These are phyloP conservation scores for Pseudomugil tenellus DNA, from an alignment of 2,797 vertebrate genomes.

Conservation along the genomic window DNA sequence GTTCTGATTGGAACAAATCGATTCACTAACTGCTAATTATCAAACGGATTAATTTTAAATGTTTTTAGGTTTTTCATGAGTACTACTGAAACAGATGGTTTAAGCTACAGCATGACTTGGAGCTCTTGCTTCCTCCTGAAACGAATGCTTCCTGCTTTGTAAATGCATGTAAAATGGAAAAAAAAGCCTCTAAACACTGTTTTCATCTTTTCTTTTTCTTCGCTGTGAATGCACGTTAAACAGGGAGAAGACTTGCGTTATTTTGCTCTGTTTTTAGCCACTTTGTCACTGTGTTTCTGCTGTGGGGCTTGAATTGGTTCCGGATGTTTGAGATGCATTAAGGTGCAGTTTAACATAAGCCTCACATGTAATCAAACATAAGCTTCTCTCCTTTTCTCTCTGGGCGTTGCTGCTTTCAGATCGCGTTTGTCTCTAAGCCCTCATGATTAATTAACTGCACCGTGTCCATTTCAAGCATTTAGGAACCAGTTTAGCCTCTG, in stretches of 20 bases:
- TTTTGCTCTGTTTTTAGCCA: slow-evolving; percentile 63
- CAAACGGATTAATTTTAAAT: too few relatives aligned
- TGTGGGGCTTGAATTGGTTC: slow-evolving; percentile 52
- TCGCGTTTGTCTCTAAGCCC: background rate
- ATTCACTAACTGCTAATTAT: background rate
- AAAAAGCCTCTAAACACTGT: slow-evolving; percentile 19
- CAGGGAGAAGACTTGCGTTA: slow-evolving; percentile 58
- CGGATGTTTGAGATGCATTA: slow-evolving; percentile 37
- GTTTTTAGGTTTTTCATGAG: background rate
- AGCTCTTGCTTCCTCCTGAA: slow-evolving; percentile 41
- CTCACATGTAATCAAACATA: slow-evolving; percentile 8
- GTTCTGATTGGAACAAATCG: slow-evolving; percentile 1
- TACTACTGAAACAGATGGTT: background rate
- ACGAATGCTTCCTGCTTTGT: slow-evolving; percentile 54
- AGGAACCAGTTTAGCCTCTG: slow-evolving; percentile 28
- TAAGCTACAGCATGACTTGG: background rate
- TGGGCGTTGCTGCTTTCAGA: background rate
- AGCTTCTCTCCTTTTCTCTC: background rate
- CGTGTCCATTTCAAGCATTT: slow-evolving; percentile 33
- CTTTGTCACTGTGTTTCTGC: slow-evolving; percentile 69
- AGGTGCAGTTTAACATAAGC: slow-evolving; percentile 6
- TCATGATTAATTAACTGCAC: slow-evolving; percentile 21
- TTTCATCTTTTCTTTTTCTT: slow-evolving; percentile 44
- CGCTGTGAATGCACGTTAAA: slow-evolving; percentile 86
- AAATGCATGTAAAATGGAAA: slow-evolving; percentile 60